Percentiles rank a stretch among this genome's conserved stretches.
phyloP scores from a whole-genome alignment of 2,888 invertebrate species.

The Drosophila acutilabella region DNA sequence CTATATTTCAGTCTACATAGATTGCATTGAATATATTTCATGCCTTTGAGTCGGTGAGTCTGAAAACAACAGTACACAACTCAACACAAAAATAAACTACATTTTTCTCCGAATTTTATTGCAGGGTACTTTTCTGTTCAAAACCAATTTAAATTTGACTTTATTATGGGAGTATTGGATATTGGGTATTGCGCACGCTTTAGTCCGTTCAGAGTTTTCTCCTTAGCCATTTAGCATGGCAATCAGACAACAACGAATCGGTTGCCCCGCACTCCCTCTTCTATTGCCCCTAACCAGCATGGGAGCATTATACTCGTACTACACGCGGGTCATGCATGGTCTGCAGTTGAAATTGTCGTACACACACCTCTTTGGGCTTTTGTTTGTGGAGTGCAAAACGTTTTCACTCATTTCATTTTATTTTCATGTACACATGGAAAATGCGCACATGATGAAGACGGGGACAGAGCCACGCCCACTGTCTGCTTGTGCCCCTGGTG shows the following conservation, averaged over 20 bases:
- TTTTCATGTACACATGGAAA: conserved; percentile 71
- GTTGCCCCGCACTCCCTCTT: conserved; percentile 17
- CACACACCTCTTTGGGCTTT: conserved; percentile 66
- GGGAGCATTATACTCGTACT: conserved; percentile 28
- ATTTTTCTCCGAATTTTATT: background rate
- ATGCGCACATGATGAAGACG: conserved; percentile 50
- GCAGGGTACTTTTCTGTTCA: conserved; percentile 26
- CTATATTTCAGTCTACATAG: no score
- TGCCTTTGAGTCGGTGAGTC: no score
- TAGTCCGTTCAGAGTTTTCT: conserved; percentile 50
- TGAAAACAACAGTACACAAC: no score
- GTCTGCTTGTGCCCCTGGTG: conserved; percentile 29
- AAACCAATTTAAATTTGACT: conserved; percentile 4
- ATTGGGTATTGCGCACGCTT: conserved; percentile 33
- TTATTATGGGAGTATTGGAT: conserved; percentile 37
- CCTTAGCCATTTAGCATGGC: conserved; percentile 71
- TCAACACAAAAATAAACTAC: no score
- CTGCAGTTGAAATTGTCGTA: conserved; percentile 68
- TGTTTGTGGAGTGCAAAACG: conserved; percentile 65
- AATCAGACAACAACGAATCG: conserved; percentile 61
- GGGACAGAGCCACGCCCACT: conserved; percentile 58
- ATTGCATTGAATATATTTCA: no score
- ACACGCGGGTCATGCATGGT: conserved; percentile 73
- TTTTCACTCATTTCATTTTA: conserved; percentile 69
- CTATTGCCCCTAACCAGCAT: background rate